These are phyloP conservation scores for Neosilurus mollespiculum DNA, from an alignment of 2,797 vertebrate genomes.

Conservation along the genomic window DNA sequence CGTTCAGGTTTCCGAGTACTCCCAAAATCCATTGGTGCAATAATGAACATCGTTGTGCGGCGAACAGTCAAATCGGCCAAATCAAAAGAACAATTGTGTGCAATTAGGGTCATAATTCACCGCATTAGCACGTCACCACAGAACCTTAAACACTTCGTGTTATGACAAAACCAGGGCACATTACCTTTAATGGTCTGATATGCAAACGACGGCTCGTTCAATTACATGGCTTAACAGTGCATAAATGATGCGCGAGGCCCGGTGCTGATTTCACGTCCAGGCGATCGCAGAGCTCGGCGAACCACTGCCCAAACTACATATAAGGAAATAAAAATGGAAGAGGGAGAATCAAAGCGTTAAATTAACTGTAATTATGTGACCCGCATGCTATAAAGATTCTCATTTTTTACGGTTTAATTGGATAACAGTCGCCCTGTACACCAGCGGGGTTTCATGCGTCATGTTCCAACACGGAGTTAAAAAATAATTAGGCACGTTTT, in stretches of 20 bases:
- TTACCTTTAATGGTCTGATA: slow-evolving; percentile 99
- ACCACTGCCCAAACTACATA: slow-evolving; percentile 91
- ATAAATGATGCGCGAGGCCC: slow-evolving; percentile 93
- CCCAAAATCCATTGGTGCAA: slow-evolving; percentile 73
- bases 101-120: slow-evolving; percentile 99
- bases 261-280: slow-evolving; percentile 77
- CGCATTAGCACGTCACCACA: slow-evolving; percentile 95
- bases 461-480: slow-evolving; percentile 68
- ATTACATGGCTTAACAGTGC: slow-evolving; percentile 99
- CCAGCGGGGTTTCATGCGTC: slow-evolving; percentile 84
- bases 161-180: slow-evolving; percentile 97
- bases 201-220: slow-evolving; percentile 99
- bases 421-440: slow-evolving; percentile 93
- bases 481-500: slow-evolving; percentile 78
- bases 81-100: slow-evolving; percentile 99
- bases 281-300: slow-evolving; percentile 79
- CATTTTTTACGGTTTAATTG: slow-evolving; percentile 98
- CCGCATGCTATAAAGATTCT: slow-evolving; percentile 96
- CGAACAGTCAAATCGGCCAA: slow-evolving; percentile 93
- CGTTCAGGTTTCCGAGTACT: neutral
- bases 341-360: slow-evolving; percentile 97
- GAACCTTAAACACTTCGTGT: slow-evolving; percentile 96
- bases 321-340: slow-evolving; percentile 99
- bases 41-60: slow-evolving; percentile 77
- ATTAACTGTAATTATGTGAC: slow-evolving; percentile 99